These are phyloP conservation scores for Stegostoma tigrinum DNA, from an alignment of 2,113 vertebrate species.

Conservation along the genomic window DNA sequence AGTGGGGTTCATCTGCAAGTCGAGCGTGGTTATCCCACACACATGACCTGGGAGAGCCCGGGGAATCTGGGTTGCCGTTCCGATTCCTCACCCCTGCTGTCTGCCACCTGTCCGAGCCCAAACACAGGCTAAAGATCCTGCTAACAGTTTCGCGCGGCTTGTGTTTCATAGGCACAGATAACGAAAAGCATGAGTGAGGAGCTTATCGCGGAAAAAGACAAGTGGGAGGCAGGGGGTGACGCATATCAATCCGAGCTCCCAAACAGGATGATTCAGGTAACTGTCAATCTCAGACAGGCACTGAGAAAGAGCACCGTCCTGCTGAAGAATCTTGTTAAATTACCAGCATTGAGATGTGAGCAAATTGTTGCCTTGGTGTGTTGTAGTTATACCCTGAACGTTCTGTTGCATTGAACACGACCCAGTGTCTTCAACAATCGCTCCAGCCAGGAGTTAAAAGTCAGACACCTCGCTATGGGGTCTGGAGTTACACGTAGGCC, in stretches of 20 bases:
- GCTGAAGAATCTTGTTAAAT: background rate
- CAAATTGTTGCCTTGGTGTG: background rate
- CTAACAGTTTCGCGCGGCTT: background rate
- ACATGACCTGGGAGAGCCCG: background rate
- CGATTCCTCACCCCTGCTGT: background rate
- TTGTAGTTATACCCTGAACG: too few relatives aligned
- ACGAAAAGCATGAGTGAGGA: constrained; percentile 57
- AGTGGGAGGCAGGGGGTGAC: constrained; percentile 54
- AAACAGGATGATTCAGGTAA: constrained; percentile 60
- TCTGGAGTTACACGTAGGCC: too few relatives aligned
- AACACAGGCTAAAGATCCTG: background rate
- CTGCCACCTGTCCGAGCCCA: background rate
- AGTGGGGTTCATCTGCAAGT: too few relatives aligned
- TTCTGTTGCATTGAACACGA: too few relatives aligned
- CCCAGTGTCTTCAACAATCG: too few relatives aligned
- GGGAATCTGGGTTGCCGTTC: background rate
- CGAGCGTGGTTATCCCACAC: background rate
- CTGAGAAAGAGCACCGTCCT: too few relatives aligned
- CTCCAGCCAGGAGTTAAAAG: too few relatives aligned
- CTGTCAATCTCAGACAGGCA: background rate
- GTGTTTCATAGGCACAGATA: constrained; percentile 52
- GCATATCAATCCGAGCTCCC: constrained; percentile 57
- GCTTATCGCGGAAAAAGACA: constrained; percentile 59
- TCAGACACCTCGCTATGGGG: too few relatives aligned
- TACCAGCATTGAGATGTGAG: too few relatives aligned